Percentiles rank a stretch among this genome's conserved stretches.
phyloP scores from a whole-genome alignment of 2,888 invertebrate species.

The Tenthredo livida region DNA sequence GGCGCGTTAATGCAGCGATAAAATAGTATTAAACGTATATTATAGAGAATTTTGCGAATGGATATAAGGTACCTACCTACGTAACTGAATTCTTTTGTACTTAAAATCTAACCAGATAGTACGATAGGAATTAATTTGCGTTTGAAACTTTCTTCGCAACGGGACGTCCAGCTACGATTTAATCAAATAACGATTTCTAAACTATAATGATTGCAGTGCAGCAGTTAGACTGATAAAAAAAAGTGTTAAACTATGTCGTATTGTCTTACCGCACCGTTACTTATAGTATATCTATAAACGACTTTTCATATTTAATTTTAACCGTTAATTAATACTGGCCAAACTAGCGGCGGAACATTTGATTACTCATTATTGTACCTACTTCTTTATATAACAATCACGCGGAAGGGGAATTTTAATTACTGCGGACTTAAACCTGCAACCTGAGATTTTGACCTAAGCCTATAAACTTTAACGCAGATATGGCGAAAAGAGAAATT shows the following conservation, averaged over 20 bases:
- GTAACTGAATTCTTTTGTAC: neutral
- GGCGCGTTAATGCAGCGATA: neutral
- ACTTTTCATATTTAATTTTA: conserved; percentile 24
- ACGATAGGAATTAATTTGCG: conserved; percentile 36
- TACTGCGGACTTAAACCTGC: neutral
- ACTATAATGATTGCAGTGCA: neutral
- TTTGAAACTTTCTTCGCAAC: conserved; percentile 45
- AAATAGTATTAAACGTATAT: neutral
- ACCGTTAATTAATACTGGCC: conserved; percentile 23
- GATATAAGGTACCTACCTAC: neutral
- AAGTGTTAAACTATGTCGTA: conserved; percentile 29
- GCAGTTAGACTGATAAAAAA: neutral
- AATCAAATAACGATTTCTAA: conserved; percentile 47
- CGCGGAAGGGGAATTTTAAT: neutral
- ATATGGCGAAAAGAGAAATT: neutral
- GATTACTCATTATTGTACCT: neutral
- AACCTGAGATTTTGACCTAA: neutral
- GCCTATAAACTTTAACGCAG: neutral
- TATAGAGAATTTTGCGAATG: neutral
- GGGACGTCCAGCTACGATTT: conserved; percentile 15
- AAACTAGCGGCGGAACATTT: neutral
- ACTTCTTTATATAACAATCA: neutral
- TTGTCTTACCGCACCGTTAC: neutral
- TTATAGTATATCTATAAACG: neutral
- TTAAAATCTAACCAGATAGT: neutral